Percentiles rank a stretch among this genome's conserved stretches.
These are phyloP conservation scores for Coracopsis vasa DNA, from an alignment of 2,113 vertebrate species.

Conservation along the genomic window DNA sequence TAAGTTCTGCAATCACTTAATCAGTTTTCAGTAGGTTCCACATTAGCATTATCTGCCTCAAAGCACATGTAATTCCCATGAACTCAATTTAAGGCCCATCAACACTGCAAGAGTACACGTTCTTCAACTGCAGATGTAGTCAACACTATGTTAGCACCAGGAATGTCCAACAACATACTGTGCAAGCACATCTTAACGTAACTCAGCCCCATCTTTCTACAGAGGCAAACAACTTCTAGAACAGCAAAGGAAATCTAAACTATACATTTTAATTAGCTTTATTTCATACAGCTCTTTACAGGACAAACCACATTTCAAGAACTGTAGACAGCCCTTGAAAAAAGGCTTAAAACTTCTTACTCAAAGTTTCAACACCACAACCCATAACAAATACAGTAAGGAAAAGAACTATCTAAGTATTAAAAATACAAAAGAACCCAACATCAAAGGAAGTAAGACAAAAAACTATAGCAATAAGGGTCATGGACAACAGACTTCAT, in stretches of 20 bases:
- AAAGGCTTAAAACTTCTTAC: not conserved
- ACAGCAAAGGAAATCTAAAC: not conserved
- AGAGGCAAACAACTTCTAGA: not conserved
- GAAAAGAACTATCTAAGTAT: not conserved
- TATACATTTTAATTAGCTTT: not conserved
- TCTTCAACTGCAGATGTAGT: not conserved
- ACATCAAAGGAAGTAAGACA: not conserved
- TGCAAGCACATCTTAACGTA: not conserved
- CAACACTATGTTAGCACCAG: not conserved
- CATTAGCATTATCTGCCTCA: not conserved
- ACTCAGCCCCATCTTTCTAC: not conserved
- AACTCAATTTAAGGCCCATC: not conserved
- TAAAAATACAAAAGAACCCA: not conserved
- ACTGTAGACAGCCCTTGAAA: not conserved
- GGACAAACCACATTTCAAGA: not conserved
- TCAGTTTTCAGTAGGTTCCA: not conserved
- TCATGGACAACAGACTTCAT: not conserved
- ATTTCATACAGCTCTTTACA: not conserved
- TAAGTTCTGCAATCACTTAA: not conserved
- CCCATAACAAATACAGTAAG: not conserved
- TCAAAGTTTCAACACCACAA: not conserved
- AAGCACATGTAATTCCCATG: not conserved
- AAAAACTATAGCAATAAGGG: not conserved
- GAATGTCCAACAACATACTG: not conserved
- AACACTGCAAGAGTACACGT: not conserved